These are phyloP conservation scores for Trachelus tabidus DNA, from an alignment of 2,888 invertebrate genomes.

Conservation along the genomic window DNA sequence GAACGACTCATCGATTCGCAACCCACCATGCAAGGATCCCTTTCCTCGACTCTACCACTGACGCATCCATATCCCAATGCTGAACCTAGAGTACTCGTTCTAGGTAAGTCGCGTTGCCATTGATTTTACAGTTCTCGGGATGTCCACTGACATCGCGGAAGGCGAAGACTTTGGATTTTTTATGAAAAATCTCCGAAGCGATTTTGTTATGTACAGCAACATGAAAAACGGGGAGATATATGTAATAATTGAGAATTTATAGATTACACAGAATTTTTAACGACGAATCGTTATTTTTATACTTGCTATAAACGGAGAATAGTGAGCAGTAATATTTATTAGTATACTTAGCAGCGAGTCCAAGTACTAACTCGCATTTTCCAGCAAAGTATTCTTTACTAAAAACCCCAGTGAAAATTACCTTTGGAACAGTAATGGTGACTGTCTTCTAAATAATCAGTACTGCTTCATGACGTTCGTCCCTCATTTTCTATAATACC, in stretches of 20 bases:
- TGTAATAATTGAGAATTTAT: too few species aligned
- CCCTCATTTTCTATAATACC: too few species aligned
- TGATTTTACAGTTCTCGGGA: not conserved
- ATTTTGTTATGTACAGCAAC: not conserved
- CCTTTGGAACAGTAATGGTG: too few species aligned
- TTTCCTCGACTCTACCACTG: conserved; percentile 43
- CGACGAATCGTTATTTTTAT: not conserved
- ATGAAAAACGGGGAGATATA: too few species aligned
- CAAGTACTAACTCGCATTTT: too few species aligned
- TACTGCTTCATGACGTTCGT: too few species aligned
- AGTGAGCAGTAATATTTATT: too few species aligned
- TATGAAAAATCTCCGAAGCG: not conserved
- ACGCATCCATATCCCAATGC: conserved; percentile 50
- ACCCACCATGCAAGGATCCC: conserved; percentile 54
- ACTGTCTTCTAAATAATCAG: too few species aligned
- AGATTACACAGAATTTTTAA: not conserved
- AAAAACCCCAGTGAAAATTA: too few species aligned
- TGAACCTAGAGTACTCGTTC: conserved; percentile 63
- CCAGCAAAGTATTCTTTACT: too few species aligned
- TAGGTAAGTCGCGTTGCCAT: conserved; percentile 54
- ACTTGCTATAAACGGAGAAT: not conserved
- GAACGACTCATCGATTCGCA: conserved; percentile 65
- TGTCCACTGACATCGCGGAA: not conserved
- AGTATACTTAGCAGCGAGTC: too few species aligned
- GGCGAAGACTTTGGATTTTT: not conserved